These are phyloP conservation scores for Scomber japonicus DNA, from an alignment of 2,113 vertebrate species.

Conservation along the genomic window DNA sequence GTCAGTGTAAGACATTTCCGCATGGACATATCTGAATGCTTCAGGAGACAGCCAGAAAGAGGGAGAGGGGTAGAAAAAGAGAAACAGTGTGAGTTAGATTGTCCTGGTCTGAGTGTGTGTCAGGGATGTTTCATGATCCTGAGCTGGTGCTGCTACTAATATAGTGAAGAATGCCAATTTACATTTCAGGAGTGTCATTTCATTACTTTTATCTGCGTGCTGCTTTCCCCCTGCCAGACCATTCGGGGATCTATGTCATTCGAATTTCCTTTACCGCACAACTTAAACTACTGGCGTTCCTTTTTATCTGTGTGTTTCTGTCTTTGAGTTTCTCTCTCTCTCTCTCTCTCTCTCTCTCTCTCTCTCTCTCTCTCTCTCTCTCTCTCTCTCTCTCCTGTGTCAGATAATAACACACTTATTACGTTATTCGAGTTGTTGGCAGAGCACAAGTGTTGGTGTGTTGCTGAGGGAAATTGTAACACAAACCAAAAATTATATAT, in stretches of 20 bases:
- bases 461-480: background rate
- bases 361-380: background rate
- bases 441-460: background rate
- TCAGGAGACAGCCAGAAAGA: constrained; percentile 28
- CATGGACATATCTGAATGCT: constrained; percentile 42
- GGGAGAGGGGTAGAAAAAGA: constrained; percentile 19
- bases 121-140: constrained; percentile 90
- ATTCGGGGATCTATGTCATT: constrained; percentile 37
- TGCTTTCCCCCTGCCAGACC: constrained; percentile 66
- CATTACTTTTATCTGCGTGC: constrained; percentile 95
- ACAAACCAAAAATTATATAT: background rate
- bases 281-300: constrained; percentile 17
- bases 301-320: constrained; percentile 1
- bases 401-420: constrained; percentile 13
- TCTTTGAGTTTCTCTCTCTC: constrained; percentile 23
- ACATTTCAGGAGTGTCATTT: constrained; percentile 97
- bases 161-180: constrained; percentile 93
- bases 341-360: constrained; percentile 24
- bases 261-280: constrained; percentile 32
- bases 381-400: constrained; percentile 13
- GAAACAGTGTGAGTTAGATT: constrained; percentile 53
- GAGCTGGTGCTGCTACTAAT: constrained; percentile 85
- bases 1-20: constrained; percentile 60
- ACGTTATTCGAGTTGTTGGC: background rate
- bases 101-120: constrained; percentile 87